Percentiles rank a stretch among this genome's conserved stretches.
These are phyloP conservation scores for Cantharis rustica DNA, from an alignment of 2,888 invertebrate genomes.

Conservation along the genomic window DNA sequence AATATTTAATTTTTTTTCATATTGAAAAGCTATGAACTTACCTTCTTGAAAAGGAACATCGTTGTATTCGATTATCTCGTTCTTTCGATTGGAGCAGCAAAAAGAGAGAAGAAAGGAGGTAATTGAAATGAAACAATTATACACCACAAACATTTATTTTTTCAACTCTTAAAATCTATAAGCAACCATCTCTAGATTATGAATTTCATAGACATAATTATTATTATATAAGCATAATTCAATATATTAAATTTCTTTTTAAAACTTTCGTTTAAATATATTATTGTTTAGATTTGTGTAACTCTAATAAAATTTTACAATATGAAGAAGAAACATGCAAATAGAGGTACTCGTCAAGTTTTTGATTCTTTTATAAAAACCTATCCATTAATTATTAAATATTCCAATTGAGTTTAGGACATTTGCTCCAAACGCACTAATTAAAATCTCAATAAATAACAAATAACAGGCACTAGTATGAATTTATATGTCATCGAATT, in stretches of 20 bases:
- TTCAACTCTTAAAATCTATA: constrained; percentile 30
- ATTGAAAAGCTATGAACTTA: no score
- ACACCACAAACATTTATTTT: constrained; percentile 36
- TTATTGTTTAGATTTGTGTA: constrained; percentile 42
- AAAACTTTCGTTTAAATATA: constrained; percentile 44
- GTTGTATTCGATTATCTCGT: no score
- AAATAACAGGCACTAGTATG: constrained; percentile 27
- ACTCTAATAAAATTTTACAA: constrained; percentile 48
- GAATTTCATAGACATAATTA: constrained; percentile 14
- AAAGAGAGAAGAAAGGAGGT: no score
- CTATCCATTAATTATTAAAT: constrained; percentile 5
- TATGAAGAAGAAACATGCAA: constrained; percentile 37
- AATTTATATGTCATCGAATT: constrained; percentile 1
- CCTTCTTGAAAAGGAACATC: no score
- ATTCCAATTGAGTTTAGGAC: constrained; percentile 2
- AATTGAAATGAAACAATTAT: constrained; percentile 10
- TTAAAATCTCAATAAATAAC: constrained; percentile 35
- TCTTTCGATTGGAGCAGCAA: no score
- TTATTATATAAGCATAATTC: constrained; percentile 17
- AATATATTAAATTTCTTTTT: constrained; percentile 23
- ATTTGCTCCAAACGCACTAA: constrained; percentile 5
- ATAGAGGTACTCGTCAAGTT: constrained; percentile 25
- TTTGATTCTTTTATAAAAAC: not conserved
- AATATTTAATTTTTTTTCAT: no score
- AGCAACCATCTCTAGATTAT: constrained; percentile 33